These are phyloP conservation scores for Pelvicachromis taeniatus DNA, from an alignment of 2,113 vertebrate genomes.

Conservation along the genomic window DNA sequence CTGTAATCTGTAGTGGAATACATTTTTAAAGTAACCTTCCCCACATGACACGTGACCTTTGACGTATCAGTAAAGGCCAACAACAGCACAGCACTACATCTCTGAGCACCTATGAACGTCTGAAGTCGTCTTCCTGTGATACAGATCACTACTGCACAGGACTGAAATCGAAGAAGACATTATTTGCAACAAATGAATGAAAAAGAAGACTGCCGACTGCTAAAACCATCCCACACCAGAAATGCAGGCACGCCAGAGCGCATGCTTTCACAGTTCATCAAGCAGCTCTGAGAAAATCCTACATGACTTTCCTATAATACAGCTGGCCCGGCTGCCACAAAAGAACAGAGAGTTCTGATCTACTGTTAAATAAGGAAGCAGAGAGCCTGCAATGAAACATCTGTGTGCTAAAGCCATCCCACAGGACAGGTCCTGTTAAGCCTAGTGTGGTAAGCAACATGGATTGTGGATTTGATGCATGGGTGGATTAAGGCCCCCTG, in stretches of 20 bases:
- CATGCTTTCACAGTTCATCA: neutral
- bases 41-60: neutral
- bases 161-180: neutral
- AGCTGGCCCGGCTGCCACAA: neutral
- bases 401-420: conserved; percentile 19
- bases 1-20: neutral
- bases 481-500: conserved; percentile 12
- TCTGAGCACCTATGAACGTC: neutral
- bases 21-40: neutral
- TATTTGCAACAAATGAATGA: neutral
- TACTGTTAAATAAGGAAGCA: neutral
- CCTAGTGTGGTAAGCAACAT: conserved; percentile 3
- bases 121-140: neutral
- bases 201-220: neutral
- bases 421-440: conserved; percentile 10
- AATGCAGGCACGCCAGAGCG: neutral
- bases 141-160: neutral
- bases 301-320: neutral
- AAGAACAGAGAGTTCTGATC: neutral
- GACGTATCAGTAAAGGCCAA: neutral
- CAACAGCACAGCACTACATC: neutral
- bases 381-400: conserved; percentile 1
- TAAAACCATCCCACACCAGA: neutral
- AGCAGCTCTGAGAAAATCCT: neutral
- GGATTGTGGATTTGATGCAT: conserved; percentile 40